Base-by-base conservation (phyloP, 2,888 invertebrate genomes). In the Ametastegia equiseti region DNA sequence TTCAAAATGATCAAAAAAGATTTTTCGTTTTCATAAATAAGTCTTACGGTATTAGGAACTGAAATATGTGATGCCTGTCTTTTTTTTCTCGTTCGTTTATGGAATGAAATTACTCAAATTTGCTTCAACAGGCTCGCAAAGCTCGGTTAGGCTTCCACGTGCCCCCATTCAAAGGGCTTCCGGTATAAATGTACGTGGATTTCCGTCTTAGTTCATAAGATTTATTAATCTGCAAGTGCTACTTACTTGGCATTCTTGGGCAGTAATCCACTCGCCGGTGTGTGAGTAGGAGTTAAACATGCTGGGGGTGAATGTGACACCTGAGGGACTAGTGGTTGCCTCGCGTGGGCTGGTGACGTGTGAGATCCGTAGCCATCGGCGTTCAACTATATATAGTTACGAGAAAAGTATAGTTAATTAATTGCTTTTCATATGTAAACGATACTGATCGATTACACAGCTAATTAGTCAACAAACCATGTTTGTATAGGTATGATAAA, bases 211-310 rank as follows among this genome's bases (percentile, higher is more conserved):
- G 6, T 50, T 13, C 13, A n/a, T n/a, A 47, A 9, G 6, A 23
- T 54, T 75, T 33, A 75, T 75, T 50, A 75, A 75, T 23, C 75
- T 11, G 1, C 11, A 36, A 9, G 75, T 36, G 42, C 54, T 87
- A 95, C 97, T 96, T 92, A 97, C 97, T 97, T 97, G 92, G 97
- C 97, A 94, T 97, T 97, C 93, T 97, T 97, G 86, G 97, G 97
- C 87, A 92, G 87, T 85, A 88, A 91, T 86, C 92, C 92, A 85
- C 93, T 93, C 85, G 91, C 92, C 92, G 69, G 93, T 92, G 89
- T 93, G 93, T 90, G 90, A 81, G 87, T 88, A 33, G 91, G 91
- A 75, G 91, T 90, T 83, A 91, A 88, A 82, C 90, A 91, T 65
- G 91, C 84, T 81, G 91, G 90, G 81, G 88, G 91, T 85, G 90